phyloP scores from a whole-genome alignment of 1,140 invertebrate genomes.

The Panonychus citri region DNA sequence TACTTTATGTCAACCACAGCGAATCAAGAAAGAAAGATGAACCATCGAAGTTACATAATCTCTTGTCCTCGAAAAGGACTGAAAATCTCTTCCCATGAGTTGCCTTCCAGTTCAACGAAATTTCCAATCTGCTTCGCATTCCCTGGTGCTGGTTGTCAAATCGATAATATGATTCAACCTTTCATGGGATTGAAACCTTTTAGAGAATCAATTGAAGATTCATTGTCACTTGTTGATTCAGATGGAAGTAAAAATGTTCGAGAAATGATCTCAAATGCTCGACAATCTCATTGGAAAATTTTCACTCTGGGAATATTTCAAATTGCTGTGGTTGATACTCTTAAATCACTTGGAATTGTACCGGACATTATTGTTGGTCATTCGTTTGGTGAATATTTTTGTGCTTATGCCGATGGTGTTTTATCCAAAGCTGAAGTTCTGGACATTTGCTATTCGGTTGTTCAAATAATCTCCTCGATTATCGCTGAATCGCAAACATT shows the following conservation, averaged over 20 bases:
- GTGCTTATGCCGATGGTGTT: constrained; percentile 31
- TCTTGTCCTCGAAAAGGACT: constrained; percentile 19
- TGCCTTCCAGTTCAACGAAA: too few relatives aligned
- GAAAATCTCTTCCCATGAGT: not conserved
- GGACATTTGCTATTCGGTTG: not conserved
- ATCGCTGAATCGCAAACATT: not conserved
- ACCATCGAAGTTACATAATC: constrained; percentile 20
- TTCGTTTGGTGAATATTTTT: constrained; percentile 29
- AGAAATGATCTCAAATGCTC: not conserved
- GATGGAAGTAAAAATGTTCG: constrained; percentile 37
- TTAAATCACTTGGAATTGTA: constrained; percentile 22
- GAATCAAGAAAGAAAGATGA: constrained; percentile 21
- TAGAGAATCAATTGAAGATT: constrained; percentile 43
- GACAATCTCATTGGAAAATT: constrained; percentile 58
- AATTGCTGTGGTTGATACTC: constrained; percentile 28
- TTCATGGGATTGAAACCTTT: constrained; percentile 59
- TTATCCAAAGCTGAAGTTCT: not conserved
- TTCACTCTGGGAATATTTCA: constrained; percentile 60
- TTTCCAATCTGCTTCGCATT: constrained; percentile 35
- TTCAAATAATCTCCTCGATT: too few relatives aligned
- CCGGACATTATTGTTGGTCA: constrained; percentile 33
- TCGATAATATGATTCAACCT: constrained; percentile 70
- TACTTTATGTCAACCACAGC: not conserved
- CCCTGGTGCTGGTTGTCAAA: constrained; percentile 80
- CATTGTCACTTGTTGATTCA: constrained; percentile 42